Base-by-base conservation (phyloP, 2,888 invertebrate genomes). In the Eupithecia exiguata region DNA sequence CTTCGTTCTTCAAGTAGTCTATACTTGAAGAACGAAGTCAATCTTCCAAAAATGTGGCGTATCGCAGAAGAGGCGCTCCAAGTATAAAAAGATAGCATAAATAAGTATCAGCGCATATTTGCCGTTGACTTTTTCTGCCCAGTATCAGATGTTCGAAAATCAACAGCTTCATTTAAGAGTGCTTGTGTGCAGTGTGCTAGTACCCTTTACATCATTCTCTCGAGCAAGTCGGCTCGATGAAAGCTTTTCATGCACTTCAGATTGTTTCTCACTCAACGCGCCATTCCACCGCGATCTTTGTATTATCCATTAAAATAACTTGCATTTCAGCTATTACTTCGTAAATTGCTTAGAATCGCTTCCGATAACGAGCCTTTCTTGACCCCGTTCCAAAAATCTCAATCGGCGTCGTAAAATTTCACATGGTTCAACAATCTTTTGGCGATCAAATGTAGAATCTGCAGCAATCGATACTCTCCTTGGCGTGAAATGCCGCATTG, bases 401-500 rank as follows among this genome's bases (percentile, higher is more conserved):
- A 62, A 71, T 68, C 36, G n/a, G 53, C 30, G 21, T 58, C 58
- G 63, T 73, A 70, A 63, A 74, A 69, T 30, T 68, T 16, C 18
- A 58, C 43, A 69, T 58, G 58, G 58, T 61, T 66, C 71, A 70
- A 76, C 68, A 72, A 62, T 75, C 68, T 76, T 40, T 69, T 69
- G 63, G 67, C 65, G 66, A 72, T 74, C 70, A 73, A 75, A 79
- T 72, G 73, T 70, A 71, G 69, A 75, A 63, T 76, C 78, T 78
- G 78, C 78, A 79, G 74, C 75, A 78, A 79, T 80, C 76, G 74
- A 80, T 79, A 77, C 67, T 73, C 46, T 75, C 58, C 43, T 68
- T 35, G 68, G 77, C 74, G 70, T 78, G 72, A 74, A 79, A 78
- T 80, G 78, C 79, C 79, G 80, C 80, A 80, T 79, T 80, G 76